Base-by-base conservation (phyloP, 2,888 invertebrate genomes). In the Amblyjoppa proteus region DNA sequence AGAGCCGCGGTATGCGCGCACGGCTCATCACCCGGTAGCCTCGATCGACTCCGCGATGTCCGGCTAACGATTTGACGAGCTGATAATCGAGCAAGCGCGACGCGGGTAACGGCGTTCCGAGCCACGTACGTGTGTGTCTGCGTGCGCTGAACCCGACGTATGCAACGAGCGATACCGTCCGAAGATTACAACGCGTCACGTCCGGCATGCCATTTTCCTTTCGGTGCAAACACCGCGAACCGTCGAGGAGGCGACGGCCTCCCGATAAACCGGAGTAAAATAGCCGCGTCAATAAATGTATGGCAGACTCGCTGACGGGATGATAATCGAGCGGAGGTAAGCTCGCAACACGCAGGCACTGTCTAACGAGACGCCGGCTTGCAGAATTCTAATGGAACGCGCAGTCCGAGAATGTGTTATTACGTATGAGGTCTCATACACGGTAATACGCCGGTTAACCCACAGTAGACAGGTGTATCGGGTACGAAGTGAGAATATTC, bases 11-110 rank as follows among this genome's bases (percentile, higher is more conserved):
- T 61, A 41, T 34, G 75, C 64, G 41, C 75, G 75, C 56, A 80
- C 49, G 75, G 75, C 76, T 64, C 64, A 53, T 84, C 83, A 84
- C 75, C 80, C 70, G 80, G 79, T 84, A 84, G 83, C 75, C 70
- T 80, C 75, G 80, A 84, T 80, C 70, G 34, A 61, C 61, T 61
- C 56, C 34, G 20, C 66, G 53, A 74, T 68, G 75, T 70, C 76
- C 70, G 64, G 53, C 34, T 31, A 61, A 56, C 56, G 71, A 84
- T 83, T 69, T 75, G 75, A 80, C 56, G 83, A 53, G 49, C 31
- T 49, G 49, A 41, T 75, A 74, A 84, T 80, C 80, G 31, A 66
- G 69, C 41, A 66, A 80, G 70, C 56, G 70, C 41, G 61, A 9
- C 41, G 31, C 41, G n/a, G 1, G 9, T 69, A 49, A 64, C 45